Conservation (phyloP, 2,113 vertebrate genomes). For the Paralichthys olivaceus region DNA sequence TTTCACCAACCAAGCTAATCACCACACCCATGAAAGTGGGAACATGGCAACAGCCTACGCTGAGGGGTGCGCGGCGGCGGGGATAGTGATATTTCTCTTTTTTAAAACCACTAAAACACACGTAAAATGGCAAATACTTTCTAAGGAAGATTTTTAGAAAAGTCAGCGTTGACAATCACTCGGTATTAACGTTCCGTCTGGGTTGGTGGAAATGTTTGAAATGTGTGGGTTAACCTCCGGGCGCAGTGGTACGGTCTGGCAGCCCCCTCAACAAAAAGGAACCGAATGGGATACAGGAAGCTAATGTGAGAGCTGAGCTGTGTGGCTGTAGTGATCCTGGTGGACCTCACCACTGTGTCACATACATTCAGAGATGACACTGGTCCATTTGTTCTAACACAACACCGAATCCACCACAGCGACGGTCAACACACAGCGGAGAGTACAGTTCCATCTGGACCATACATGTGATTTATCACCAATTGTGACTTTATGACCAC, state of each 20-base stretch:
- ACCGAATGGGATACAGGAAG: slow-evolving; percentile 82
- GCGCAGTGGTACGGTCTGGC: slow-evolving; percentile 77
- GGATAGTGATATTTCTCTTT: not conserved
- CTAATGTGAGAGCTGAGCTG: slow-evolving; percentile 49
- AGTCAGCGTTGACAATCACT: too few relatives aligned
- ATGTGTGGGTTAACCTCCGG: slow-evolving; percentile 16
- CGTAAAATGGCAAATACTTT: not conserved
- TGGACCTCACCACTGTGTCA: not conserved
- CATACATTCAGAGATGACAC: too few relatives aligned
- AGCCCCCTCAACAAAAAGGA: slow-evolving; percentile 77
- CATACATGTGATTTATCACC: not conserved
- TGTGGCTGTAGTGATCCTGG: slow-evolving; percentile 1
- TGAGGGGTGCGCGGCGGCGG: slow-evolving; percentile 52
- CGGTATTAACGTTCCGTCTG: too few relatives aligned
- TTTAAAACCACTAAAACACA: not conserved
- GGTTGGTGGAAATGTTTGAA: not conserved
- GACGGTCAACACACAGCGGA: not conserved
- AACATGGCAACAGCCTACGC: slow-evolving; percentile 83
- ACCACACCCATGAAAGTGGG: slow-evolving; percentile 88
- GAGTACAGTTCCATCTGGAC: not conserved
- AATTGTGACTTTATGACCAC: not conserved
- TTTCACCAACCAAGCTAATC: slow-evolving; percentile 80
- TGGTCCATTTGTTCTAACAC: not conserved
- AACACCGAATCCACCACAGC: not conserved
- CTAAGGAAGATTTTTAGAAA: too few relatives aligned